Base-by-base conservation (phyloP, 2,888 invertebrate species). In the Eurytoma adleriae region DNA sequence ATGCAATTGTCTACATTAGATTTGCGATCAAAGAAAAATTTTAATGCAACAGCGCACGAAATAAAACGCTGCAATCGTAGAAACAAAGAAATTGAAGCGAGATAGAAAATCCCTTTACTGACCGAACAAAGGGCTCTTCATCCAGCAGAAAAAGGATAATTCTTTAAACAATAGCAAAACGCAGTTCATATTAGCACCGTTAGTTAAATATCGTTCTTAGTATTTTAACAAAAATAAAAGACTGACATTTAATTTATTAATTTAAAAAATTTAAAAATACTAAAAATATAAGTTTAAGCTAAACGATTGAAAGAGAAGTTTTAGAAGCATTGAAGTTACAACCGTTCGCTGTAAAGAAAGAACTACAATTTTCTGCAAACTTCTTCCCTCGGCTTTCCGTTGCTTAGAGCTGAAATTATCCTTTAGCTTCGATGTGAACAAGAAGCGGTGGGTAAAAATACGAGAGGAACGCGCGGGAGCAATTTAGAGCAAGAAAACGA, bases 391-490 rank as follows among this genome's bases (percentile, higher is more conserved):
- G 48, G 68, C 68, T 71, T n/a, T 27, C 16, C 52, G 71, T 18
- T n/a, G 71, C 20, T 71, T 73, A 73, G 72, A 73, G 54, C 72
- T 64, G 54, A 73, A 73, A 73, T 64, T 30, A 61, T 61, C 59
- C 71, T 7, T 4, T 30, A 30, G 30, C 30, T 30, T 30, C 3
- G 30, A 30, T 30, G 30, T 30, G 30, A 70, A 52, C 54, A 62
- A 52, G 30, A 70, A 50, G 50, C 16, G 4, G 68, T 7, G 57
- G 24, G 79, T 54, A 66, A 56, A 54, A 62, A 52, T 24, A 64
- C 27, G 67, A 67, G 68, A 30, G 4, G 30, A 30, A 30, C 30
- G 30, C 30, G 30, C 59, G 48, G 59, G 20, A 10, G 48, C 72
- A 62, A 69, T 59, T 61, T 69, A 48, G 62, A 68, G 79, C 67